Percentiles rank a stretch among this genome's conserved stretches.
phyloP scores from a whole-genome alignment of 2,888 invertebrate genomes.

The Eucera pruinosa region DNA sequence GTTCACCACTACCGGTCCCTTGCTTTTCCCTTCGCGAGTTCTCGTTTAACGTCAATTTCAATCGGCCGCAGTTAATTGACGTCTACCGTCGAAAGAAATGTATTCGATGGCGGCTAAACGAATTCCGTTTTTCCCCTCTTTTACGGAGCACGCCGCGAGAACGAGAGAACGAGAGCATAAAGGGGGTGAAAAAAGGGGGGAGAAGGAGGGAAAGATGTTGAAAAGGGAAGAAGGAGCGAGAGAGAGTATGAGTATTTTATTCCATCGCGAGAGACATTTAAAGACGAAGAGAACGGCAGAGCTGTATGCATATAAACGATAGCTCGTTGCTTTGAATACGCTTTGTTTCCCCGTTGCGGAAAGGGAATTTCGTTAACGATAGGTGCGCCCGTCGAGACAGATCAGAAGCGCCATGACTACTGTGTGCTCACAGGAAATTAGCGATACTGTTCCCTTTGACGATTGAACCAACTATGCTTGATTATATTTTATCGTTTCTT shows the following conservation, averaged over 20 bases:
- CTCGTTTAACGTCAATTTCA: slow-evolving; percentile 69
- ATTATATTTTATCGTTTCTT: slow-evolving; percentile 1
- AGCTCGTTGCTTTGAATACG: slow-evolving; percentile 64
- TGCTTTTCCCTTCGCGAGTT: slow-evolving; percentile 39
- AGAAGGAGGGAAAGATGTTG: slow-evolving; percentile 38
- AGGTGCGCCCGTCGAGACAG: slow-evolving; percentile 16
- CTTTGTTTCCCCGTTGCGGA: slow-evolving; percentile 53
- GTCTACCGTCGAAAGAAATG: slow-evolving; percentile 70
- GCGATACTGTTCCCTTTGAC: slow-evolving; percentile 22
- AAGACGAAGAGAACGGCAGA: slow-evolving; percentile 47
- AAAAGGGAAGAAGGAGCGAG: slow-evolving; percentile 5
- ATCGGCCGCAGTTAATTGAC: slow-evolving; percentile 70
- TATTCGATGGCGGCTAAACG: slow-evolving; percentile 69
- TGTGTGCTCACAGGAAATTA: slow-evolving; percentile 37
- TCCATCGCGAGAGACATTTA: slow-evolving; percentile 64
- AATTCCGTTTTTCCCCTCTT: slow-evolving; percentile 62
- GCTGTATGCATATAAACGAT: slow-evolving; percentile 67
- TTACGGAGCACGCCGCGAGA: slow-evolving; percentile 22
- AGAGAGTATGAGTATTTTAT: slow-evolving; percentile 61
- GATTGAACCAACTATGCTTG: background rate
- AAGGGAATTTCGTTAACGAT: slow-evolving; percentile 61
- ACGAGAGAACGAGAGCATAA: background rate
- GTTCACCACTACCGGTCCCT: background rate
- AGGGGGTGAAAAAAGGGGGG: slow-evolving; percentile 16
- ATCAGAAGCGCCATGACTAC: slow-evolving; percentile 14